These are phyloP conservation scores for Lutraria lutraria DNA, from an alignment of 2,888 invertebrate species.

Conservation along the genomic window DNA sequence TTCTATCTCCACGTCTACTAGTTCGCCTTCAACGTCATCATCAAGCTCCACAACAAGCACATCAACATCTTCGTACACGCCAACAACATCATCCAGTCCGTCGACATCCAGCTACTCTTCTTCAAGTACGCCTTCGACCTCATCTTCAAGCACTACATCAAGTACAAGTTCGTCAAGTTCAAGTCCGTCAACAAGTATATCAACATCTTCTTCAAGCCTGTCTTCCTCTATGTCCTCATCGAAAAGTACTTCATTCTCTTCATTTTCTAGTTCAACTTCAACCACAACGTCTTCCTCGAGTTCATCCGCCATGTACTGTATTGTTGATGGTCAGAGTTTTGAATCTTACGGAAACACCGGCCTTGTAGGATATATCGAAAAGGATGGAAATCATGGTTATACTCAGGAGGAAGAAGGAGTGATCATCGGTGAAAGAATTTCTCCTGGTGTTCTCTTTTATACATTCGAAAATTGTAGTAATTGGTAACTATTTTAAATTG, in stretches of 20 bases:
- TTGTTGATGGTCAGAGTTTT: neutral
- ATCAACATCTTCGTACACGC: neutral
- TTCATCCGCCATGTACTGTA: neutral
- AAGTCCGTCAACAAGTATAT: neutral
- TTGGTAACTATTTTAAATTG: slow-evolving; percentile 49
- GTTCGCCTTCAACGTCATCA: no score
- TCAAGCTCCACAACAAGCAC: no score
- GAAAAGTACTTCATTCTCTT: neutral
- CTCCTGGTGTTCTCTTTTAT: slow-evolving; percentile 47
- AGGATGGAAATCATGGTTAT: slow-evolving; percentile 49
- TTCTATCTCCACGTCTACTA: no score
- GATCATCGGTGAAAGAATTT: slow-evolving; percentile 46
- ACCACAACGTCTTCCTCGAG: neutral
- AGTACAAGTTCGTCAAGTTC: neutral
- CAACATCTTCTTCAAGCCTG: neutral
- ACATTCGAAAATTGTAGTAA: slow-evolving; percentile 45
- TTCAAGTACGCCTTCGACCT: no score
- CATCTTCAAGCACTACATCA: neutral
- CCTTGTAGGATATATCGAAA: slow-evolving; percentile 60
- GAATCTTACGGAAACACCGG: neutral
- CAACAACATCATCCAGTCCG: slow-evolving; percentile 11
- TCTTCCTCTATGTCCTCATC: neutral
- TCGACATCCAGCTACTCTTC: neutral
- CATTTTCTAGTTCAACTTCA: neutral
- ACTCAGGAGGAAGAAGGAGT: slow-evolving; percentile 54